These are phyloP conservation scores for Hyperopisus bebe DNA, from an alignment of 2,113 vertebrate genomes.

Conservation along the genomic window DNA sequence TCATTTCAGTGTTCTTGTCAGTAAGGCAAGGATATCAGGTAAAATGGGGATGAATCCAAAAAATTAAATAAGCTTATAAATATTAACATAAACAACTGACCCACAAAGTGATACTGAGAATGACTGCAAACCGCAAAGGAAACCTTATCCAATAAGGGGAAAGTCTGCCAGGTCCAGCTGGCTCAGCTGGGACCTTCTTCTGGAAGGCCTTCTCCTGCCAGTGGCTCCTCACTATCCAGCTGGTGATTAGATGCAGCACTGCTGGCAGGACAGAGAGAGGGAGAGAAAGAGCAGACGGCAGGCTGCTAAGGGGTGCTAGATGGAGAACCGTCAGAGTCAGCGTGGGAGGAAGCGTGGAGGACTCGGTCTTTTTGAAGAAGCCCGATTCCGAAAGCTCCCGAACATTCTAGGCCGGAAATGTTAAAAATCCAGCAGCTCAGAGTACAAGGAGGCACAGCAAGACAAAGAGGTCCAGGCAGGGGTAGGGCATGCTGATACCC, in stretches of 20 bases:
- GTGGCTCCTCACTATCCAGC: constrained; percentile 21
- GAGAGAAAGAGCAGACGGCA: constrained; percentile 20
- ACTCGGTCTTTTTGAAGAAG: constrained; percentile 19
- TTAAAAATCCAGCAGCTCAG: constrained; percentile 20
- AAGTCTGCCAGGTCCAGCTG: neutral
- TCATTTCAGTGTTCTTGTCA: neutral
- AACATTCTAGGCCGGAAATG: constrained; percentile 23
- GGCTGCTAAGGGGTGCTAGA: neutral
- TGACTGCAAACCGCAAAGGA: neutral
- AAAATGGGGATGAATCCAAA: neutral
- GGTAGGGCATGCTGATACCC: neutral
- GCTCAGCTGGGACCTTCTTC: too few relatives aligned
- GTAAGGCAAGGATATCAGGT: neutral
- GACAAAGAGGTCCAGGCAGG: neutral
- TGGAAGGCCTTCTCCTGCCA: constrained; percentile 33
- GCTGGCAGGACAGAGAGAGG: constrained; percentile 35
- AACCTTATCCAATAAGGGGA: neutral
- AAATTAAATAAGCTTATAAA: constrained; percentile 1
- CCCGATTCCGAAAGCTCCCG: neutral
- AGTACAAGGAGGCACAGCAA: neutral
- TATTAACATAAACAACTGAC: neutral
- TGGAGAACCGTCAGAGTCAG: neutral
- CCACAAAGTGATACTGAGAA: neutral
- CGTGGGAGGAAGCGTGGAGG: constrained; percentile 10
- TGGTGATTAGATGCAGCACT: constrained; percentile 31